These are phyloP conservation scores for Caenorhabditis plicata DNA, from an alignment of 2,888 invertebrate species.

Conservation along the genomic window DNA sequence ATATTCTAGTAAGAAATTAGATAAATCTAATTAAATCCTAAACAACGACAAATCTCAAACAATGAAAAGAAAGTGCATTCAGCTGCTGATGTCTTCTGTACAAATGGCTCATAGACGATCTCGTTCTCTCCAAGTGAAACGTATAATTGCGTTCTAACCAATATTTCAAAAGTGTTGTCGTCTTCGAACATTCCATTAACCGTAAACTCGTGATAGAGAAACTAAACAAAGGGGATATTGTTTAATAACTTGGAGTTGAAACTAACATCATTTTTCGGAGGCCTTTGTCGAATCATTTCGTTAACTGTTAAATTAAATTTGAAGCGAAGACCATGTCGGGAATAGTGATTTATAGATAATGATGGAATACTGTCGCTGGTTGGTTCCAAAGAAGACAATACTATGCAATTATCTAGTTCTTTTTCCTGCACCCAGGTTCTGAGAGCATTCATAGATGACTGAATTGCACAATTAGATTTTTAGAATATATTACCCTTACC, in stretches of 20 bases:
- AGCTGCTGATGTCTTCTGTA: conserved; percentile 11
- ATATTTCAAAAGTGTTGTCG: conserved; percentile 4
- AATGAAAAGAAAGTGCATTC: conserved; percentile 20
- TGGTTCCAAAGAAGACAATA: too few relatives aligned
- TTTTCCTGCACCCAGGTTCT: conserved; percentile 6
- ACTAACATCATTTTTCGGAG: not conserved
- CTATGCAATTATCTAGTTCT: conserved; percentile 15
- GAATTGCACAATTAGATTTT: too few relatives aligned
- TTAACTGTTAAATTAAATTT: conserved; percentile 20
- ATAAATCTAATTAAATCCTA: too few relatives aligned
- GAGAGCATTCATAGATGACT: too few relatives aligned
- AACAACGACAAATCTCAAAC: conserved; percentile 28
- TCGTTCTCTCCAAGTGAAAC: conserved; percentile 10
- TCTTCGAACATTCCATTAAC: conserved; percentile 10
- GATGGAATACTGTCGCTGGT: too few relatives aligned
- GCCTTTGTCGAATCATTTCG: not conserved
- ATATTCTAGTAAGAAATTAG: too few relatives aligned
- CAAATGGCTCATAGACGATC: conserved; percentile 24
- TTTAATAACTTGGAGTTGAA: not conserved
- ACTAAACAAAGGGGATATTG: conserved; percentile 9
- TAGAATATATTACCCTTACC: too few relatives aligned
- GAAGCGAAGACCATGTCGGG: conserved; percentile 24
- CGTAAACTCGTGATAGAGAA: conserved; percentile 12
- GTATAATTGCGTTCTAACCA: conserved; percentile 23
- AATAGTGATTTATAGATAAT: conserved; percentile 27